These are phyloP conservation scores for Gnathonemus longibarbis DNA, from an alignment of 2,113 vertebrate genomes.

Conservation along the genomic window DNA sequence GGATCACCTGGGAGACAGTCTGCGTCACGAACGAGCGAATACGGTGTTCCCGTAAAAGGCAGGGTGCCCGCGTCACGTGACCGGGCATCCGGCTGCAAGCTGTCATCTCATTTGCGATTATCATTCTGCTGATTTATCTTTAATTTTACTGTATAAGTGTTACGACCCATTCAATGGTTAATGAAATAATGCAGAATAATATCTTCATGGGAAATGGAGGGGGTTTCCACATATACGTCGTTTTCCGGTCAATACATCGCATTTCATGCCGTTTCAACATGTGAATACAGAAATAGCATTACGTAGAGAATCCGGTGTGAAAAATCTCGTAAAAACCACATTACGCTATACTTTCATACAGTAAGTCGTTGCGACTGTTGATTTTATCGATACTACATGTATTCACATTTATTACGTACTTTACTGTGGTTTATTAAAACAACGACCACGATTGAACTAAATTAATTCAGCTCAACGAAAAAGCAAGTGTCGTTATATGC, in stretches of 20 bases:
- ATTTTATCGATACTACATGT: neutral
- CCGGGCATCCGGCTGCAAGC: neutral
- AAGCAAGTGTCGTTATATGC: neutral
- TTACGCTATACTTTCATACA: neutral
- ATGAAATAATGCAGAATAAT: neutral
- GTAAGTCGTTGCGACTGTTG: neutral
- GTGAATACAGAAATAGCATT: neutral
- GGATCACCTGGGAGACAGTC: neutral
- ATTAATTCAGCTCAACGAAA: neutral
- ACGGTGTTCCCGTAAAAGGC: neutral
- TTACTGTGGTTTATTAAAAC: neutral
- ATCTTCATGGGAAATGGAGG: neutral
- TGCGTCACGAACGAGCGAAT: neutral
- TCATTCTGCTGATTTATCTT: neutral
- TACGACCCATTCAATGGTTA: neutral
- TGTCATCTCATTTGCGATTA: neutral
- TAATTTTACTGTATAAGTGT: neutral
- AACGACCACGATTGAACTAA: neutral
- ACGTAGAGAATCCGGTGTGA: neutral
- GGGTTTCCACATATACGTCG: neutral
- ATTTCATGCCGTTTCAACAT: neutral
- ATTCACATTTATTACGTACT: neutral
- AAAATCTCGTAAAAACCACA: neutral
- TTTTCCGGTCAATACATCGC: neutral
- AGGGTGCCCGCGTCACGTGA: neutral